Percentiles rank a stretch among this genome's conserved stretches.
Evolutionary conservation across 2,888 invertebrate genomes (phyloP).

Genomic region (Agrotis puta): DNA sequence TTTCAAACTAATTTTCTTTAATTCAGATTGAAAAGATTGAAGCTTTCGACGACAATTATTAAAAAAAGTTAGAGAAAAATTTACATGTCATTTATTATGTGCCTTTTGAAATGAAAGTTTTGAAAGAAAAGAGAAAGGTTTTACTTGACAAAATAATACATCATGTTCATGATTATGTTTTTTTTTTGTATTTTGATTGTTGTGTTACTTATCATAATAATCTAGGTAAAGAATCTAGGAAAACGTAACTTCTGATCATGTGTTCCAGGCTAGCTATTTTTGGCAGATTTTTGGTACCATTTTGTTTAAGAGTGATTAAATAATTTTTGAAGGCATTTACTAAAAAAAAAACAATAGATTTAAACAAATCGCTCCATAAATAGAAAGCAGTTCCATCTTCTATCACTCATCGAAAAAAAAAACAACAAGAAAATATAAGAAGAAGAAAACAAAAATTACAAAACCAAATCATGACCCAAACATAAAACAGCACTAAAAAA

Average conservation of each 20-base stretch:
- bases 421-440: constrained; percentile 23
- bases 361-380: too few species aligned
- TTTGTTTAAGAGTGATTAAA: too few species aligned
- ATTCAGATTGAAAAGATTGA: constrained; percentile 59
- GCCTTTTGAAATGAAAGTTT: constrained; percentile 15
- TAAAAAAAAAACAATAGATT: too few species aligned
- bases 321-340: too few species aligned
- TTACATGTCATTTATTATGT: constrained; percentile 46
- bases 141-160: not conserved
- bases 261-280: not conserved
- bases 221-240: too few species aligned
- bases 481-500: constrained; percentile 55
- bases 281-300: too few species aligned
- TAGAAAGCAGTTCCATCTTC: too few species aligned
- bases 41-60: constrained; percentile 57
- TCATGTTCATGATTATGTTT: not conserved
- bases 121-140: not conserved
- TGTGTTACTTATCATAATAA: too few species aligned
- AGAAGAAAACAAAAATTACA: constrained; percentile 34
- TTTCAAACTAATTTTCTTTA: constrained; percentile 57
- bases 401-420: not conserved
- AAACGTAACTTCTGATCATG: not conserved
- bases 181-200: not conserved
- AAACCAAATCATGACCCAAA: constrained; percentile 54
- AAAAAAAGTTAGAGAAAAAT: constrained; percentile 51